Conservation (phyloP, 2,888 invertebrate genomes). For the Watsonalla binaria region DNA sequence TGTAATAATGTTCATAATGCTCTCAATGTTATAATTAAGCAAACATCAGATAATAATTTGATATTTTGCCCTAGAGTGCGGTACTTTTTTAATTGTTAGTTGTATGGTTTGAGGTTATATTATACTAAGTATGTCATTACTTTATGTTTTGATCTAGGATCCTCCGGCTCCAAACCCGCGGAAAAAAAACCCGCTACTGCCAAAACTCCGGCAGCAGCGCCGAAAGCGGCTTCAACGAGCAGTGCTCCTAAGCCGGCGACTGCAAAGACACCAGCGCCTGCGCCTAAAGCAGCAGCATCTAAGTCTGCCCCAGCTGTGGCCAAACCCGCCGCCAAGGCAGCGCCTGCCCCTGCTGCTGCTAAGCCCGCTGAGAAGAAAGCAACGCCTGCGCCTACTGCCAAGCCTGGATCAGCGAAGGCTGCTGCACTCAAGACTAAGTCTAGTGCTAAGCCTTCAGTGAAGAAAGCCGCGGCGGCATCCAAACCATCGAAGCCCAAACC, state of each 20-base stretch:
- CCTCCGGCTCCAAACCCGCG: slow-evolving; percentile 65
- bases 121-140: slow-evolving; percentile 6
- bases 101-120: slow-evolving; percentile 35
- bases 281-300: slow-evolving; percentile 67
- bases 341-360: slow-evolving; percentile 64
- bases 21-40: no score
- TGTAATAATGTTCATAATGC: no score
- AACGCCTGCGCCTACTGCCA: slow-evolving; percentile 58
- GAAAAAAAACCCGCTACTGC: slow-evolving; percentile 66
- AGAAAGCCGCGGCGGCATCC: slow-evolving; percentile 71
- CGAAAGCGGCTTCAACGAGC: slow-evolving; percentile 54
- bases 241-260: slow-evolving; percentile 56
- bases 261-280: slow-evolving; percentile 62
- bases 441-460: slow-evolving; percentile 71
- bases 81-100: background rate
- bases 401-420: slow-evolving; percentile 75
- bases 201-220: slow-evolving; percentile 67
- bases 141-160: slow-evolving; percentile 30
- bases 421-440: slow-evolving; percentile 72
- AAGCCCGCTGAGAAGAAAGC: slow-evolving; percentile 69
- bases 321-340: slow-evolving; percentile 34
- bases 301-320: slow-evolving; percentile 51
- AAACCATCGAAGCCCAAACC: slow-evolving; percentile 72
- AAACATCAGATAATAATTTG: no score
- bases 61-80: no score